These are phyloP conservation scores for Hypomecis punctinalis DNA, from an alignment of 2,888 invertebrate species.

Conservation along the genomic window DNA sequence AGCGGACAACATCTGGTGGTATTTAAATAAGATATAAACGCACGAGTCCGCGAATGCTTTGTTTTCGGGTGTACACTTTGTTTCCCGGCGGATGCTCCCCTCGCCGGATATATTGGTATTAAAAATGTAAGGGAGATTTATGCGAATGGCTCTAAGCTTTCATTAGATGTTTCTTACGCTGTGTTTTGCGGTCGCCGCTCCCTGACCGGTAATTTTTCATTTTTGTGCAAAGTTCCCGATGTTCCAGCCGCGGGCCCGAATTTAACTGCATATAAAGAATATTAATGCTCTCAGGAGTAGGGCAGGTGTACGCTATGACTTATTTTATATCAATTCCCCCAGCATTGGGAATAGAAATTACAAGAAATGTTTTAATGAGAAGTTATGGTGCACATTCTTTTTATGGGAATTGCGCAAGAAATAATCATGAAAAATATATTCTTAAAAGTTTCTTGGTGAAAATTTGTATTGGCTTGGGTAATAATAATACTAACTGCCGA, in stretches of 20 bases:
- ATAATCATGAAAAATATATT: slow-evolving; percentile 21
- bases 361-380: slow-evolving; percentile 67
- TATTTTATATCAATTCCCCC: slow-evolving; percentile 76
- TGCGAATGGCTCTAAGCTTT: slow-evolving; percentile 85
- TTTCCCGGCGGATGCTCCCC: slow-evolving; percentile 75
- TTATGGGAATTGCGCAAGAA: slow-evolving; percentile 36
- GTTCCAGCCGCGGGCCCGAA: slow-evolving; percentile 71
- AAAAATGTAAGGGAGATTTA: slow-evolving; percentile 85
- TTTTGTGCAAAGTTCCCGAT: slow-evolving; percentile 79
- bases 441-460: slow-evolving; percentile 10
- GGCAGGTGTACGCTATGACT: slow-evolving; percentile 81
- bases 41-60: slow-evolving; percentile 77
- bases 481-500: no score
- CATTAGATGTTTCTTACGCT: slow-evolving; percentile 83
- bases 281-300: slow-evolving; percentile 73
- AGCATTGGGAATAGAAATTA: slow-evolving; percentile 68
- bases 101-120: slow-evolving; percentile 83
- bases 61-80: slow-evolving; percentile 72
- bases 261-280: slow-evolving; percentile 84
- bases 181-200: slow-evolving; percentile 81
- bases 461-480: no score
- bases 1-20: slow-evolving; percentile 81
- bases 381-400: slow-evolving; percentile 56
- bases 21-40: slow-evolving; percentile 84
- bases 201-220: slow-evolving; percentile 85